Percentiles rank a stretch among this genome's conserved stretches.
Evolutionary conservation across 2,113 vertebrate genomes (phyloP).

Genomic region (Hippocampus comes): DNA sequence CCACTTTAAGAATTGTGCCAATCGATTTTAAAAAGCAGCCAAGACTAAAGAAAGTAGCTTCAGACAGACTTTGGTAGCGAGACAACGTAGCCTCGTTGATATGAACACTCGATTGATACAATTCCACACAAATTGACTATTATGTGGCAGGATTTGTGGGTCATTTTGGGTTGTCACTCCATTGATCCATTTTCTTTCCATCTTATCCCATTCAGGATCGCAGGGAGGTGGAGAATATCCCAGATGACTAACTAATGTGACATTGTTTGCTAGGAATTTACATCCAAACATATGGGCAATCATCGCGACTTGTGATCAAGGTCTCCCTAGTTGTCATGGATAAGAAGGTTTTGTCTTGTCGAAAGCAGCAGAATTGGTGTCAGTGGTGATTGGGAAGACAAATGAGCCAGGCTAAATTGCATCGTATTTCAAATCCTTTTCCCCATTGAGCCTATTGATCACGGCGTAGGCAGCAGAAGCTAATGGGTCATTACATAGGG

Average conservation of each 20-base stretch:
- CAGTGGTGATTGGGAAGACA: constrained; percentile 55
- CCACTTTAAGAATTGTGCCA: too few species aligned
- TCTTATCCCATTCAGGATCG: neutral
- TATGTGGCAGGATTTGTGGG: too few species aligned
- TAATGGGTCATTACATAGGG: constrained; percentile 34
- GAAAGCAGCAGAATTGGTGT: constrained; percentile 18
- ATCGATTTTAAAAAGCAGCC: too few species aligned
- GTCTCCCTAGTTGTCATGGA: neutral
- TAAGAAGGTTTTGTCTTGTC: neutral
- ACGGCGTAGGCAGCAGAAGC: constrained; percentile 36
- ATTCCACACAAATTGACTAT: too few species aligned
- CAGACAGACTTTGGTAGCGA: too few species aligned
- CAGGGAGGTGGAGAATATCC: neutral
- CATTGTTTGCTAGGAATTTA: neutral
- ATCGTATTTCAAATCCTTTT: constrained; percentile 51
- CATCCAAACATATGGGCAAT: neutral
- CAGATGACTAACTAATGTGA: neutral
- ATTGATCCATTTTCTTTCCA: neutral
- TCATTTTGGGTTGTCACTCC: too few species aligned
- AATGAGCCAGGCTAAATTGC: constrained; percentile 57
- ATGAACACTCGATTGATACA: too few species aligned
- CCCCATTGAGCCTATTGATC: constrained; percentile 52
- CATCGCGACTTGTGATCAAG: neutral
- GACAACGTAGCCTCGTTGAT: too few species aligned
- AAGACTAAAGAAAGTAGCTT: too few species aligned